phyloP scores from a whole-genome alignment of 2,888 invertebrate species.

The Selenia dentaria region DNA sequence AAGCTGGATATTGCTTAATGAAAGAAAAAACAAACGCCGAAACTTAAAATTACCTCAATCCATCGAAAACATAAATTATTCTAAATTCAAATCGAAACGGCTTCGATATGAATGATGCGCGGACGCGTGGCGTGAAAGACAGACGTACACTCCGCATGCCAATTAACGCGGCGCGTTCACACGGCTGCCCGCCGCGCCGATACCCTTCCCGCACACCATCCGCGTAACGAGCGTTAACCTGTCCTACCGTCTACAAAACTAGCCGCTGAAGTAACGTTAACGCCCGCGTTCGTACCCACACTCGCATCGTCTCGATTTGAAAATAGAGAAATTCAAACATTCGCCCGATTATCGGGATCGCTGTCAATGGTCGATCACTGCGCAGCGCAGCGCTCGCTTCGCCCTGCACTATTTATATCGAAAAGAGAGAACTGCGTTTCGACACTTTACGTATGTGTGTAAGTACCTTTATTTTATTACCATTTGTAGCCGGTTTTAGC shows the following conservation, averaged over 20 bases:
- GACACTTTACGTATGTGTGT: conserved; percentile 74
- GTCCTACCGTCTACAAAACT: conserved; percentile 35
- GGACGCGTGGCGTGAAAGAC: conserved; percentile 73
- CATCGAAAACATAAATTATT: too few species aligned
- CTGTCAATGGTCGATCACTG: conserved; percentile 81
- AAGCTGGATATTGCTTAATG: too few species aligned
- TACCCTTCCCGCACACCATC: conserved; percentile 55
- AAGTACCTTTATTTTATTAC: conserved; percentile 79
- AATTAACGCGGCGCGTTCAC: conserved; percentile 79
- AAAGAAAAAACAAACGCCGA: too few species aligned
- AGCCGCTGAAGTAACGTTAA: conserved; percentile 50
- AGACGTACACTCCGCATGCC: conserved; percentile 73
- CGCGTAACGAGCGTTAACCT: conserved; percentile 51
- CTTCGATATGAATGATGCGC: conserved; percentile 37
- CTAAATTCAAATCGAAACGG: conserved; percentile 63
- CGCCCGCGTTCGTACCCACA: conserved; percentile 55
- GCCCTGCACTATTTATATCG: conserved; percentile 81
- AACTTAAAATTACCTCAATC: too few species aligned
- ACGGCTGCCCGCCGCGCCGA: conserved; percentile 54
- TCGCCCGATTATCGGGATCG: conserved; percentile 79
- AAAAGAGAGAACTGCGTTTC: conserved; percentile 74
- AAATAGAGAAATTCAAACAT: conserved; percentile 83
- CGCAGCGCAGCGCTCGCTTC: conserved; percentile 65
- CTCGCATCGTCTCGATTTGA: conserved; percentile 68
- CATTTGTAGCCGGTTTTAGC: conserved; percentile 81